A percentile compares a stretch with the other conserved stretches of the same genome.
These are phyloP conservation scores for Malacoctenus gilli DNA, from an alignment of 2,797 vertebrate genomes.

Conservation along the genomic window DNA sequence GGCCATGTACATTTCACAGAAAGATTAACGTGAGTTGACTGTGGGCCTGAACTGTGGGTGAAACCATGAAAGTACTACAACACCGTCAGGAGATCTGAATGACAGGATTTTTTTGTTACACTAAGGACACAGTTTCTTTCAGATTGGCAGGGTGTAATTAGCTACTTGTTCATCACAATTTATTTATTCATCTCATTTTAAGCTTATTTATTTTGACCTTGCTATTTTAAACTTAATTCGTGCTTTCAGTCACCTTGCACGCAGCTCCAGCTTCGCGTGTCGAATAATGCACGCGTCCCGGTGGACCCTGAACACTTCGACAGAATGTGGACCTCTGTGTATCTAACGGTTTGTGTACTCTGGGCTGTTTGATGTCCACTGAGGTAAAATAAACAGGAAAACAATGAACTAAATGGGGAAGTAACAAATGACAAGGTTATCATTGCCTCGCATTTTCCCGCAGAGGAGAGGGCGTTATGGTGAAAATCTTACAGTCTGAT, in stretches of 20 bases:
- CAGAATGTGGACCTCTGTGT: constrained; percentile 1
- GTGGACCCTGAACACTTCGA: constrained; percentile 8
- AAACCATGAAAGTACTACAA: constrained; percentile 29
- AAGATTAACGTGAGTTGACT: constrained; percentile 43
- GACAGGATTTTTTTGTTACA: no score
- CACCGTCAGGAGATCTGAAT: no score
- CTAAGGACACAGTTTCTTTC: constrained; percentile 3
- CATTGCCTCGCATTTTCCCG: constrained; percentile 11
- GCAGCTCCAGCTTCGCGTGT: not conserved
- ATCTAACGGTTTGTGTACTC: not conserved
- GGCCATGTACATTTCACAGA: constrained; percentile 30
- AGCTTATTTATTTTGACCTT: constrained; percentile 8
- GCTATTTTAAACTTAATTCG: constrained; percentile 6
- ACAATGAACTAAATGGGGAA: constrained; percentile 13
- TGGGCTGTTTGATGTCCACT: constrained; percentile 9
- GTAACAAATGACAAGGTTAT: constrained; percentile 20
- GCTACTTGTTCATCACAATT: no score
- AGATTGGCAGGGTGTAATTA: constrained; percentile 1
- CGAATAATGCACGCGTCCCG: constrained; percentile 18
- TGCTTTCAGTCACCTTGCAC: constrained; percentile 5
- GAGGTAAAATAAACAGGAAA: constrained; percentile 31
- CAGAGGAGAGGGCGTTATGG: not conserved
- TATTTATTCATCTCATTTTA: no score
- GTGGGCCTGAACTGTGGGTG: constrained; percentile 36
- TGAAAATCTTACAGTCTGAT: constrained; percentile 13